Base-by-base conservation (phyloP, 2,888 invertebrate species). In the Noctuana brunneofusca region DNA sequence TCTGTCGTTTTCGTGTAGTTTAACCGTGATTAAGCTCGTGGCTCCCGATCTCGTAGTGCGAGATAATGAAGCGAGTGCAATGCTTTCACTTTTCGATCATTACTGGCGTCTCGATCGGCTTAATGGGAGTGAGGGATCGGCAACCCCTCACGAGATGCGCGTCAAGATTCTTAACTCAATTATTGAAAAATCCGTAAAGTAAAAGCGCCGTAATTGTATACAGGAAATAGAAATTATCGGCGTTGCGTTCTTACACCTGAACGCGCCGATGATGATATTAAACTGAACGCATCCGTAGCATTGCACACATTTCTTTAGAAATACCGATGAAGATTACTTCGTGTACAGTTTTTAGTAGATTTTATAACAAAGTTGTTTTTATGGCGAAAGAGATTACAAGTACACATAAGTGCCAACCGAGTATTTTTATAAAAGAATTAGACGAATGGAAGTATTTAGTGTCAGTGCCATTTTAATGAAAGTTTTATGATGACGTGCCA, bases 41-140 rank as follows among this genome's bases (percentile, higher is more conserved):
- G 78, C 86, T 87, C 78, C 85, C 78, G 81, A 85, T 84, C 80
- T 79, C 73, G 79, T 73, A 74, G 69, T 73, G 70, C 71, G 75
- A 75, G 83, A 86, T 87, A 88, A 87, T 86, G 81, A 82, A 75
- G 75, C 76, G 70, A 73, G 75, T 74, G 69, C 71, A 69, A 64
- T 72, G 80, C 86, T 89, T 89, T 89, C 87, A 85, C 86, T 89
- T 85, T 83, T 81, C 75, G 79, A 83, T 84, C 84, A 87, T 88
- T 88, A 73, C 69, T 64, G 69, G 69, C 68, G 71, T 72, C 71
- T 69, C 71, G 68, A 73, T 69, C 69, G 68, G 60, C 70, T 71
- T 72, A 73, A 69, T 68, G 71, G 67, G 59, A 68, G 66, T 65
- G 69, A 69, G 67, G 71, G 66, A 68, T 70, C 69, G 71, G 69